Evolutionary conservation across 1,140 invertebrate species (phyloP).

Genomic region (Cataglyphis hispanica): DNA sequence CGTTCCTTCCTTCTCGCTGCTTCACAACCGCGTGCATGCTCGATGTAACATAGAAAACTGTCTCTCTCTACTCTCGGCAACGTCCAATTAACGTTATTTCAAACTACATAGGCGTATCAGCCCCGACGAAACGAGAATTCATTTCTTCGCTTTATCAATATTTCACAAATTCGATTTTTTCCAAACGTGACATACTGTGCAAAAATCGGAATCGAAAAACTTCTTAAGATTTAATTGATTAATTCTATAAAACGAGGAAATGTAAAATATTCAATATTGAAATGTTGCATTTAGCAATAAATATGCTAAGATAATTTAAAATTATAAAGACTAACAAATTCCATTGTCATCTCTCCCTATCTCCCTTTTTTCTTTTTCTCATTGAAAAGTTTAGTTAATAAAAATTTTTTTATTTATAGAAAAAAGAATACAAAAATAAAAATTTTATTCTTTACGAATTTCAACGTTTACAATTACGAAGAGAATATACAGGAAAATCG

Average conservation of each 20-base stretch:
- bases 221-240: constrained; percentile 14
- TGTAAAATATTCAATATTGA: not conserved
- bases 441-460: not conserved
- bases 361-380: not conserved
- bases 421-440: not conserved
- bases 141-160: constrained; percentile 7
- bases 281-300: not conserved
- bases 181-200: not conserved
- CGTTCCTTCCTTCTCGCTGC: constrained; percentile 50
- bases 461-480: not conserved
- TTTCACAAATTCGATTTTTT: constrained; percentile 21
- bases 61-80: constrained; percentile 73
- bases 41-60: constrained; percentile 76
- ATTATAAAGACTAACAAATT: constrained; percentile 19
- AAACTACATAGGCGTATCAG: constrained; percentile 69
- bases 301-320: not conserved
- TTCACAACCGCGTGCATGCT: constrained; percentile 68
- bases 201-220: constrained; percentile 34
- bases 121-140: constrained; percentile 55
- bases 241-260: not conserved
- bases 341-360: not conserved
- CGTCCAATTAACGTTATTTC: constrained; percentile 80
- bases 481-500: not conserved
- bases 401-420: constrained; percentile 27
- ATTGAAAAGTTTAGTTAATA: not conserved